These are phyloP conservation scores for Euthynnus affinis DNA, from an alignment of 2,797 vertebrate genomes.

Conservation along the genomic window DNA sequence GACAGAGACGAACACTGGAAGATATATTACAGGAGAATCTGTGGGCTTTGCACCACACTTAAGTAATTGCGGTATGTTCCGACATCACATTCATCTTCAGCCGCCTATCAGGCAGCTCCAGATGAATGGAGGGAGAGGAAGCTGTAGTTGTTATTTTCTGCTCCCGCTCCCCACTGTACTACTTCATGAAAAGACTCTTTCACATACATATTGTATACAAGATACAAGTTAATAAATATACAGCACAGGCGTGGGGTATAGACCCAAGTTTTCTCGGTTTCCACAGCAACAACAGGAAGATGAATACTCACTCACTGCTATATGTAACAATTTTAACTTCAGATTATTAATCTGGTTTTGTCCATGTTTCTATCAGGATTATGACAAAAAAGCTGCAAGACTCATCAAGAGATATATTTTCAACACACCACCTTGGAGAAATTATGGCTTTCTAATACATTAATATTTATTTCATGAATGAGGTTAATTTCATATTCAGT, in stretches of 20 bases:
- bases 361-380: background rate
- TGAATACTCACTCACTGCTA: conserved; percentile 1
- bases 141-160: conserved; percentile 40
- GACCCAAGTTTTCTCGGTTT: conserved; percentile 31
- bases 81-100: conserved; percentile 59
- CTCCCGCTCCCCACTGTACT: background rate
- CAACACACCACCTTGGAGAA: background rate
- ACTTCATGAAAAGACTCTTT: conserved; percentile 54
- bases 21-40: conserved; percentile 23
- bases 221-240: conserved; percentile 43
- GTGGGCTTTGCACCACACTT: conserved; percentile 29
- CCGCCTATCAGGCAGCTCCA: conserved; percentile 41
- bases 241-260: background rate
- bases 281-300: conserved; percentile 47
- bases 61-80: conserved; percentile 44
- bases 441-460: background rate
- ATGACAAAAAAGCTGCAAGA: too few species aligned
- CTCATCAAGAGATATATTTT: background rate
- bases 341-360: conserved; percentile 23
- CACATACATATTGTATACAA: conserved; percentile 32
- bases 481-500: background rate
- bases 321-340: conserved; percentile 11
- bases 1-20: background rate
- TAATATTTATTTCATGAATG: background rate
- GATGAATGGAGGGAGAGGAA: conserved; percentile 31